Evolutionary conservation across 2,797 vertebrate species (phyloP), one percentile per base, ranked within the genome.

Genomic region (Dendrocincla tyrannina): DNA sequence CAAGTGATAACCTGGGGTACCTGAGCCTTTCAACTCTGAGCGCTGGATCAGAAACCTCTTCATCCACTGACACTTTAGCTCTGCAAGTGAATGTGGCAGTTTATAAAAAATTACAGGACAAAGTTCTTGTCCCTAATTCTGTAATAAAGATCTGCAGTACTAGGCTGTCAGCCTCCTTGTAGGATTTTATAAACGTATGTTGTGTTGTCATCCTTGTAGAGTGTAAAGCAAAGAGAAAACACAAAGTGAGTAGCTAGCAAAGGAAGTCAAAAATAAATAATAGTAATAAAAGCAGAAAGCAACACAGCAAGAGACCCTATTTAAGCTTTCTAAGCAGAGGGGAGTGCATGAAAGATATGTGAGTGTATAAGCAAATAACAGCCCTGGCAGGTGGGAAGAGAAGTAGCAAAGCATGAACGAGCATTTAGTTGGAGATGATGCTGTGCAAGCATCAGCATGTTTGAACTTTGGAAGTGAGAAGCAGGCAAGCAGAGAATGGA

Each of bases 261-360:
- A 94, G 53, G 53, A 88, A 84, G 47, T 13, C 53, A 86, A 58
- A 72, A 93, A 78, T 86, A 81, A 91, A 68, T 92, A 95, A 87
- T 62, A 91, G 52, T 66, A 86, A 72, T 84, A 75, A 88, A 95
- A 93, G 42, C 59, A 89, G 90, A 86, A 81, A 86, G 50, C 46
- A 88, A n/a, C 46, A 35, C 62, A 89, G 82, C 76, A 70, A 92
- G 81, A 90, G 52, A 82, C 30, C 17, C 50, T 86, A 3, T 75
- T 90, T 86, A 95, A 70, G 37, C 74, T 95, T 89, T 86, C 69
- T 79, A 47, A 90, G 44, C 33, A 64, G 47, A 78, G 62, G 33
- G 73, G 27, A 66, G 1, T 14, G 27, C 1, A 0, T 79, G 83
- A 81, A 84, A 67, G 55, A 53, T 84, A 23, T 2, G 33, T 22